These are phyloP conservation scores for Allolobophora icterica DNA, from an alignment of 2,888 invertebrate species.

Conservation along the genomic window DNA sequence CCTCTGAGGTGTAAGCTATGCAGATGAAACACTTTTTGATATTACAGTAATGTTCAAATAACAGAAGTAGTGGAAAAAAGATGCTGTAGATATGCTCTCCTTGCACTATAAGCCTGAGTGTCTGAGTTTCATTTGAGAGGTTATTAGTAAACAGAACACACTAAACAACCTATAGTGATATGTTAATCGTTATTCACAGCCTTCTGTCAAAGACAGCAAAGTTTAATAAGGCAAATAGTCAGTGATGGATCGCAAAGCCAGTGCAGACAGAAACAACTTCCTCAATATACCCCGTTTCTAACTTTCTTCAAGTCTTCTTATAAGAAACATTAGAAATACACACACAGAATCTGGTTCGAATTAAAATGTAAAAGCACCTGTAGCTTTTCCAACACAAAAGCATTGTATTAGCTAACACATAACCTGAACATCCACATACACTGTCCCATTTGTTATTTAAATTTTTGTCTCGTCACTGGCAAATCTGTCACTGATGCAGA, in stretches of 20 bases:
- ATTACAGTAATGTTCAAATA: neutral
- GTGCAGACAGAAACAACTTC: neutral
- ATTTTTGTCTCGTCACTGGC: neutral
- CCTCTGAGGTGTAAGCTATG: neutral
- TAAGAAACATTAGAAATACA: neutral
- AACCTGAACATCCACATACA: neutral
- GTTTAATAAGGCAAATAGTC: neutral
- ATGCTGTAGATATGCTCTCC: neutral
- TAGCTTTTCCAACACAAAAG: neutral
- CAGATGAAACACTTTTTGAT: neutral
- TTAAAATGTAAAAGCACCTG: no score
- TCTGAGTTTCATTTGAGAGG: neutral
- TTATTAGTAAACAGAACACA: neutral
- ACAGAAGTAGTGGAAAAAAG: no score
- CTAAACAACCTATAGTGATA: neutral
- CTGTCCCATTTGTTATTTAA: neutral
- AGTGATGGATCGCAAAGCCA: neutral
- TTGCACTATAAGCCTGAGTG: no score
- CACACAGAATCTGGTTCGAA: neutral
- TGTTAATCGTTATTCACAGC: constrained; percentile 17
- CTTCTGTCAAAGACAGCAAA: neutral
- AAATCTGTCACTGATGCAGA: neutral
- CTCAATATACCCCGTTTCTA: neutral
- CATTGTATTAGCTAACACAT: neutral
- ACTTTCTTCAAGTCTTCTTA: neutral